These are phyloP conservation scores for Heliconius cydno DNA, from an alignment of 2,888 invertebrate species.

Conservation along the genomic window DNA sequence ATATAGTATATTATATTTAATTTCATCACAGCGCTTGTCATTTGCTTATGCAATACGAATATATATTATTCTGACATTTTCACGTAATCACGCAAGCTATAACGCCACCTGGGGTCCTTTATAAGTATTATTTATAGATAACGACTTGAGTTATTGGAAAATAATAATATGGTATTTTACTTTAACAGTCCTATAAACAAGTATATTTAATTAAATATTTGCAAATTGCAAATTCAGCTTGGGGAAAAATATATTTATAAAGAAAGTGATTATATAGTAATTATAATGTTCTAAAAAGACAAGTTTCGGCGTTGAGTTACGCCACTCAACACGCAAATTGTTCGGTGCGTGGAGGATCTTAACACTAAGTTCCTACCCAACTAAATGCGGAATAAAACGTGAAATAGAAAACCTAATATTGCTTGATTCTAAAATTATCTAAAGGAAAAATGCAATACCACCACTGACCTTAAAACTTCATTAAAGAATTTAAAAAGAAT, in stretches of 20 bases:
- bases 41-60: conserved; percentile 10
- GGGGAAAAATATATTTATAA: too few relatives aligned
- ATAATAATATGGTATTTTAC: conserved; percentile 1
- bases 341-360: too few relatives aligned
- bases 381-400: too few relatives aligned
- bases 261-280: too few relatives aligned
- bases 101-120: conserved; percentile 18
- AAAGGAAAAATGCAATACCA: not conserved
- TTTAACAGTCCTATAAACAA: not conserved
- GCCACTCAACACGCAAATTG: too few relatives aligned
- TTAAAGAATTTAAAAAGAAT: conserved; percentile 4
- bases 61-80: conserved; percentile 20
- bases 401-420: not conserved
- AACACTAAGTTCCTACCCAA: too few relatives aligned
- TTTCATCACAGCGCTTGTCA: not conserved
- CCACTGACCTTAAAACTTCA: not conserved
- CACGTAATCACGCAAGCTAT: conserved; percentile 13
- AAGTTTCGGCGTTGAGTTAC: too few relatives aligned
- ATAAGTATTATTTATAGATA: conserved; percentile 14
- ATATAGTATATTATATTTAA: not conserved
- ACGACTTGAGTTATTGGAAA: conserved; percentile 20
- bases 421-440: not conserved
- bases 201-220: not conserved
- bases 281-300: too few relatives aligned
- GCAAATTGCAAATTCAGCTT: not conserved